Evolutionary conservation across 2,113 vertebrate genomes (phyloP), one percentile per base, ranked within the genome.

Genomic region (Corythaixoides concolor): DNA sequence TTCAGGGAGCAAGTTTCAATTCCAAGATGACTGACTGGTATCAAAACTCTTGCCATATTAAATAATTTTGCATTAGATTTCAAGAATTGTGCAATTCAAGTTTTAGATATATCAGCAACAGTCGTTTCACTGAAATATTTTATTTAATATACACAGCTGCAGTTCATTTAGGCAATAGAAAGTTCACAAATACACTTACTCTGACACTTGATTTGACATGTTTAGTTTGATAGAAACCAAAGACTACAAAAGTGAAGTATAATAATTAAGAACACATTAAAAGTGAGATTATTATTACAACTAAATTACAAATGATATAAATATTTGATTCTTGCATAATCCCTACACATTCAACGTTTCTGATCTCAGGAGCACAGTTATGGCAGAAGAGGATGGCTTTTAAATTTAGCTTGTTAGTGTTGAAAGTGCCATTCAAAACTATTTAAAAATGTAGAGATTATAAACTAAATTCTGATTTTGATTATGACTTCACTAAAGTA

Each of bases 121-220:
- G 67, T 79, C 33, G 7, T 79, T 93, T 81, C 64, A 85, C 62
- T 73, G 35, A 47, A 82, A 53, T 77, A 30, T 70, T 97, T 97
- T 89, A 97, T 92, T 96, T 82, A 70, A 90, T 89, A 93, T 39
- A 96, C 58, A 94, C 74, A 93, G 90, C 92, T 86, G 90, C 70
- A 87, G 64, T 87, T 96, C 80, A 90, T 86, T 95, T 69, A 92
- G 90, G 93, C 95, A 94, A 88, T 12, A 92, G 55, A 92, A 90
- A 95, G 86, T 68, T 95, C 90, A 96, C 86, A 89, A 75, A 87
- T 72, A 87, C 33, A 9, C 93, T 64, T 73, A 75, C 32, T 60
- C 79, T 68, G 93, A 91, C 83, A 87, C 60, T 76, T 23, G 62
- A 91, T 88, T 80, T 95, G 95, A 97, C 67, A 94, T 8, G 0